Evolutionary conservation across 2,797 vertebrate species (phyloP).

Genomic region (Anableps anableps): DNA sequence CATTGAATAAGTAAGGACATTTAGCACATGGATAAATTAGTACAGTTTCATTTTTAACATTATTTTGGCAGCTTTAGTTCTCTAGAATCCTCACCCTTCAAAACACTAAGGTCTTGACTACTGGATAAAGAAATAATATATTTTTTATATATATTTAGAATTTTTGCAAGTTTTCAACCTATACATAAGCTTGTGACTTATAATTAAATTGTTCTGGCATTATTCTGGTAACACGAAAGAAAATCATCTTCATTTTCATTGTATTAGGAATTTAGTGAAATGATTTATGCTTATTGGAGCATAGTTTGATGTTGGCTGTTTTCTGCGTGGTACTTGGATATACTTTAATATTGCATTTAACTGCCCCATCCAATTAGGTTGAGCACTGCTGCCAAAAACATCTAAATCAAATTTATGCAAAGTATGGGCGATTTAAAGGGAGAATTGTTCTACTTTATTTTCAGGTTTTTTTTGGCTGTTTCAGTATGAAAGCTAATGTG

Average conservation of each 20-base stretch:
- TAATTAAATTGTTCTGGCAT: background rate
- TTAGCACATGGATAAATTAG: background rate
- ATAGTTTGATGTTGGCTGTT: constrained; percentile 2
- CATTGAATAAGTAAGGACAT: background rate
- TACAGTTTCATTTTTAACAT: background rate
- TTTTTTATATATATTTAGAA: background rate
- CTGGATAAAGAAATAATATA: no score
- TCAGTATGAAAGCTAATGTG: constrained; percentile 12
- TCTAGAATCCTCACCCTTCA: background rate
- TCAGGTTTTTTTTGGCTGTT: background rate
- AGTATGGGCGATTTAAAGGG: background rate
- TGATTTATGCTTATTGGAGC: background rate
- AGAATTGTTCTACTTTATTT: background rate
- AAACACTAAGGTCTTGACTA: background rate
- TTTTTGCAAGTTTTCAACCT: background rate
- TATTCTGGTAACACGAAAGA: background rate
- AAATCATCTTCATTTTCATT: background rate
- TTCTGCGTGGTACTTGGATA: background rate
- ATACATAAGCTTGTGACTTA: background rate
- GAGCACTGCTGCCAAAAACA: background rate
- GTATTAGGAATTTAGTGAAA: background rate
- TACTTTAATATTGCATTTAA: background rate
- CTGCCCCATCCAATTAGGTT: background rate
- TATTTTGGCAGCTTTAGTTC: background rate
- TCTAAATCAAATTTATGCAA: background rate